These are phyloP conservation scores for Colistium nudipinnis DNA, from an alignment of 2,113 vertebrate genomes.

Conservation along the genomic window DNA sequence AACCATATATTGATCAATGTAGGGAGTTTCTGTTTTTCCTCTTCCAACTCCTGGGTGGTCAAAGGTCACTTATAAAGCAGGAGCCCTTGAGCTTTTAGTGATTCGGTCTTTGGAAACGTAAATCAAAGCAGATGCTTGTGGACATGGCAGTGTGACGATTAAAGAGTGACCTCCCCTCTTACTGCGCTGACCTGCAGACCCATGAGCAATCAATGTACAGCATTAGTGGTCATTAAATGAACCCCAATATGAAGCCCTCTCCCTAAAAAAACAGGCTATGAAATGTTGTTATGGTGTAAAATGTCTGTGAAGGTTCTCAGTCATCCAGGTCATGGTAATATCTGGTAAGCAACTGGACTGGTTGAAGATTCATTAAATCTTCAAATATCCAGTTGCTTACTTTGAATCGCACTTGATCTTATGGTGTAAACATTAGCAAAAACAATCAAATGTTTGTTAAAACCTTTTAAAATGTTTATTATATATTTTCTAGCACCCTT, in stretches of 20 bases:
- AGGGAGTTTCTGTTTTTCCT: neutral
- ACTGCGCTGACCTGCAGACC: constrained; percentile 14
- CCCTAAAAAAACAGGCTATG: neutral
- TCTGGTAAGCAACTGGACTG: no score
- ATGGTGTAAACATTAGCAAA: no score
- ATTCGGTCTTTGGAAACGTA: constrained; percentile 30
- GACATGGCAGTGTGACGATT: constrained; percentile 5
- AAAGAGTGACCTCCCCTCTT: neutral
- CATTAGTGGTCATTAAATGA: constrained; percentile 1
- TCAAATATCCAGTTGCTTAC: no score
- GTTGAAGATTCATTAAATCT: no score
- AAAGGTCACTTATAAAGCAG: constrained; percentile 38
- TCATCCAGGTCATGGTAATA: no score
- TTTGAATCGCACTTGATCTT: no score
- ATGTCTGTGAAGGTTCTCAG: no score
- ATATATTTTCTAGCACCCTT: no score
- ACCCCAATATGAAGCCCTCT: neutral
- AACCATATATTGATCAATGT: constrained; percentile 1
- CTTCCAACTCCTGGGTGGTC: neutral
- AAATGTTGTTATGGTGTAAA: no score
- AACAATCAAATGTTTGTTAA: no score
- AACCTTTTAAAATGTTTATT: no score
- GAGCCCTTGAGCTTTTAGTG: constrained; percentile 6
- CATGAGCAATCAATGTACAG: constrained; percentile 18
- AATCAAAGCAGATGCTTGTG: constrained; percentile 26